phyloP scores from a whole-genome alignment of 2,113 vertebrate species.

The Chrysochloris asiatica region DNA sequence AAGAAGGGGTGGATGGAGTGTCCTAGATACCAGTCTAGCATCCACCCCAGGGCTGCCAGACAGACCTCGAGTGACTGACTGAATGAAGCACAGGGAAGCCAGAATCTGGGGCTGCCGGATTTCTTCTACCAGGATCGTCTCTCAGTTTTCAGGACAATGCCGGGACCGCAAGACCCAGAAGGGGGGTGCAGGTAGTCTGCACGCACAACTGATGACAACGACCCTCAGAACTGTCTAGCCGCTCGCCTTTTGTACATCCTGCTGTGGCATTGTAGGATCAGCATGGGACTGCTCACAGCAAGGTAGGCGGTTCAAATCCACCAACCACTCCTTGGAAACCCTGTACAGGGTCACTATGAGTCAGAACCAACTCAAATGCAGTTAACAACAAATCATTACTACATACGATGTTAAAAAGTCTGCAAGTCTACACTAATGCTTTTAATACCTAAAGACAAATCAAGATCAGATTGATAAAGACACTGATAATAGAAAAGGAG shows the following conservation, averaged over 20 bases:
- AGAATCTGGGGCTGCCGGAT: not conserved
- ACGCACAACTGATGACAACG: too few relatives aligned
- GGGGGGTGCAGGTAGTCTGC: not conserved
- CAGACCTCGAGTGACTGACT: not conserved
- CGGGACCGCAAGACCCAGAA: not conserved
- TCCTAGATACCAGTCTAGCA: not conserved
- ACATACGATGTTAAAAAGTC: not conserved
- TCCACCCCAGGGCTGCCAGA: accelerated
- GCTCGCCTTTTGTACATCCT: too few relatives aligned
- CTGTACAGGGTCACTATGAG: too few relatives aligned
- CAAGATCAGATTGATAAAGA: not conserved
- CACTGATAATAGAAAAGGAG: not conserved
- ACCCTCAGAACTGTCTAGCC: too few relatives aligned
- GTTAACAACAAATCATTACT: too few relatives aligned
- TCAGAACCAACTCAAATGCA: too few relatives aligned
- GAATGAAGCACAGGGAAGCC: not conserved
- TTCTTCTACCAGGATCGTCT: too few relatives aligned
- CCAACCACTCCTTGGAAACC: too few relatives aligned
- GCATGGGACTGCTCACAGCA: too few relatives aligned
- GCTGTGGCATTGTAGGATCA: too few relatives aligned
- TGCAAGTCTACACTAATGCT: not conserved
- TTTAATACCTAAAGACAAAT: not conserved
- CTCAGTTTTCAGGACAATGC: not conserved
- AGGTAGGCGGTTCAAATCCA: too few relatives aligned
- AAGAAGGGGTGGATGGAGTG: not conserved